Percentiles rank a stretch among this genome's conserved stretches.
phyloP scores from a whole-genome alignment of 1,140 invertebrate species.

The Zophobas morio region DNA sequence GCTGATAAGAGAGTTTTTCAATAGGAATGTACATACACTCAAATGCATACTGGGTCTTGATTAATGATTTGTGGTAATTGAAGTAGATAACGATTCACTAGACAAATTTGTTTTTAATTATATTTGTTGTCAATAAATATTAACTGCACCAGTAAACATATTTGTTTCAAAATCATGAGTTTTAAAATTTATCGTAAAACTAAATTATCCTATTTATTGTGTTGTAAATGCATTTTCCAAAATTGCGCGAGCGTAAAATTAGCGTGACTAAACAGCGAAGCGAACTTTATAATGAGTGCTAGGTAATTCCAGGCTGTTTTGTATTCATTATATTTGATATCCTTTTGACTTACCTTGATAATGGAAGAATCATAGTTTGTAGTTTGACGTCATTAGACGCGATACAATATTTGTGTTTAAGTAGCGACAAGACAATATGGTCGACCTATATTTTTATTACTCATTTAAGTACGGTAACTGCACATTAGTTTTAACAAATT shows the following conservation, averaged over 20 bases:
- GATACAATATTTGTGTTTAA: slow-evolving; percentile 18
- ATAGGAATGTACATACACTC: neutral
- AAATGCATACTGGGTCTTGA: neutral
- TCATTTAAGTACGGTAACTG: slow-evolving; percentile 13
- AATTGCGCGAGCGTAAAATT: neutral
- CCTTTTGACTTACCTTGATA: slow-evolving; percentile 10
- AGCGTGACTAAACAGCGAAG: neutral
- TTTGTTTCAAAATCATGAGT: too few species aligned
- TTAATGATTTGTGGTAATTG: neutral
- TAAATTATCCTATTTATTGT: too few species aligned
- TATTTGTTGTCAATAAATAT: neutral
- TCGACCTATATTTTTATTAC: slow-evolving; percentile 16
- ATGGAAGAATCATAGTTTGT: neutral
- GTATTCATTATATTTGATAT: slow-evolving; percentile 8
- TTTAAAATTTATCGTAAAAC: too few species aligned
- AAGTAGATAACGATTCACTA: slow-evolving; percentile 8
- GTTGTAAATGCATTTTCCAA: too few species aligned
- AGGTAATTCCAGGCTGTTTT: slow-evolving; percentile 8
- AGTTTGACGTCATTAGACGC: slow-evolving; percentile 25
- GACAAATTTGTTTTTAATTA: slow-evolving; percentile 36
- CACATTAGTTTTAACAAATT: slow-evolving; percentile 19
- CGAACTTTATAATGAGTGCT: neutral
- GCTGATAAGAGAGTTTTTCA: too few species aligned
- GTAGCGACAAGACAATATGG: slow-evolving; percentile 8
- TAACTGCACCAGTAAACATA: neutral